Conservation (phyloP, 2,113 vertebrate species). For the Carollia perspicillata region DNA sequence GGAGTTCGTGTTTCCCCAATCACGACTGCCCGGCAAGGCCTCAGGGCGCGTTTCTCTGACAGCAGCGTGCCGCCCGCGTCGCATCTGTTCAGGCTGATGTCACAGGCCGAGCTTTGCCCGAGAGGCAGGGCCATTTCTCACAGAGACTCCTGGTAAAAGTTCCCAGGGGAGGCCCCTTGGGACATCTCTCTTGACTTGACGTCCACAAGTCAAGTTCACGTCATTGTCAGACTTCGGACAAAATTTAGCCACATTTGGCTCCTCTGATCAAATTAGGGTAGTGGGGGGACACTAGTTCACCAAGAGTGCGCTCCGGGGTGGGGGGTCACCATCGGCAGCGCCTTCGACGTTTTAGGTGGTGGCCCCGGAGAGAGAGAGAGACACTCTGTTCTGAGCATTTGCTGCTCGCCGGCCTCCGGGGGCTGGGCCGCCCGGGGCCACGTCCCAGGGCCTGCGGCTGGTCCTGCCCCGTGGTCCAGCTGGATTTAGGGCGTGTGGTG, state of each 20-base stretch:
- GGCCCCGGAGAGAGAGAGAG: neutral
- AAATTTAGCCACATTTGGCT: neutral
- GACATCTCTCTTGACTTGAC: neutral
- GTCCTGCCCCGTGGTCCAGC: neutral
- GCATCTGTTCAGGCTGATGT: neutral
- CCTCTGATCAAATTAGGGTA: neutral
- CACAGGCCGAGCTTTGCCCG: too few relatives aligned
- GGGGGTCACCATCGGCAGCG: neutral
- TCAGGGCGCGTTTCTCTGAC: fast-evolving
- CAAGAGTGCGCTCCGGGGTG: neutral
- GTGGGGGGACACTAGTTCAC: neutral
- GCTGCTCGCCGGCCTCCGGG: neutral
- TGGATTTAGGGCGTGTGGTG: fast-evolving
- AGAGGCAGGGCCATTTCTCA: fast-evolving
- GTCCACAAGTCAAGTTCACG: neutral
- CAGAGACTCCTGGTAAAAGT: fast-evolving
- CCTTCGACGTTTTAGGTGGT: neutral
- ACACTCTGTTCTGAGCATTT: too few relatives aligned
- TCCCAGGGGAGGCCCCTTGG: neutral
- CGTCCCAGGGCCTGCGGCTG: neutral
- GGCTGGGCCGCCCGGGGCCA: fast-evolving
- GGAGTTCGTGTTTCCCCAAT: fast-evolving
- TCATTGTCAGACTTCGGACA: neutral
- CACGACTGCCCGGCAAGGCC: neutral
- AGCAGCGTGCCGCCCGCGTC: fast-evolving